Base-by-base conservation (phyloP, 2,888 invertebrate genomes). In the Chaetogeoica ovagalla region DNA sequence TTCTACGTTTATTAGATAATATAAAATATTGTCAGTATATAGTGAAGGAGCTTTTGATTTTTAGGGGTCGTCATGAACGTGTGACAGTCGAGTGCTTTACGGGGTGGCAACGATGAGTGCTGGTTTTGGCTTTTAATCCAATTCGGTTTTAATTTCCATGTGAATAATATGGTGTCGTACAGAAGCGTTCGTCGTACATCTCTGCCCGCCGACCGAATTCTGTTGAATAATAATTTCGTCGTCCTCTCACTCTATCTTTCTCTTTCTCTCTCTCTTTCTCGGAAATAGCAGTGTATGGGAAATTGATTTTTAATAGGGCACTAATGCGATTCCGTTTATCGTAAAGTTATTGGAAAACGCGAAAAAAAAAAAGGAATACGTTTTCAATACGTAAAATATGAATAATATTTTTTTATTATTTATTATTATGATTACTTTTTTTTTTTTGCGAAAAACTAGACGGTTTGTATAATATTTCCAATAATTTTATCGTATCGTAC, bases 101-200 rank as follows among this genome's bases (percentile, higher is more conserved):
- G 39, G 8, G 8, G 8, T 39, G 39, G 39, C 39, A 8, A 39
- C 39, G 39, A 48, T 48, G 68, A 30, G 30, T 30, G 30, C 30
- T 30, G 30, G 2, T 30, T 30, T 1, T 60, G 60, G 60, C 48
- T 77, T 77, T 77, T 69, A 77, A 77, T 77, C 69, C 76, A 60
- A 77, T 59, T 62, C 60, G 17, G 21, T 48, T n/a, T 48, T 77
- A 69, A 77, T 69, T 77, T 77, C 69, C 76, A 77, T 69, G 37
- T 37, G 59, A 75, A 75, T 59, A 68, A 23, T 60, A 30, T 65
- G 39, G 3, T 52, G 43, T 48, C 23, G 30, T 13, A n/a, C 39
- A n/a, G 69, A 17, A 60, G n/a, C 43, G 60, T 69, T 69, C 60
- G 69, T 65, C 23, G 74, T 65, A 74, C 19, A 72, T 52, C 52